phyloP scores from a whole-genome alignment of 2,888 invertebrate species.

The Aphidoletes aphidimyza region DNA sequence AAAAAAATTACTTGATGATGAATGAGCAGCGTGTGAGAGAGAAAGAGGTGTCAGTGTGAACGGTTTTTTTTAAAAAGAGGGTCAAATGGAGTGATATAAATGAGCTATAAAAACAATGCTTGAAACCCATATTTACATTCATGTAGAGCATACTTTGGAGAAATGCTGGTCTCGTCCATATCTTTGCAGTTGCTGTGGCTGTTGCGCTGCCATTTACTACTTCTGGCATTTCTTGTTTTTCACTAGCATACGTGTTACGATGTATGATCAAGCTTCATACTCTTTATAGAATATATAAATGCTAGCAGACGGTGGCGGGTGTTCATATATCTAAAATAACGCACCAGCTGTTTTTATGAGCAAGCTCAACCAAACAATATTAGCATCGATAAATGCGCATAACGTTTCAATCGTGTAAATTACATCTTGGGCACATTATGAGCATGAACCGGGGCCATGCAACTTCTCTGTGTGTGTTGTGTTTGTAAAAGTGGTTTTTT shows the following conservation, averaged over 20 bases:
- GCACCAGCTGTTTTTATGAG: conserved; percentile 32
- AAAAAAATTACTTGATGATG: neutral
- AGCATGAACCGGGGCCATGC: neutral
- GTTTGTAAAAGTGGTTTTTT: neutral
- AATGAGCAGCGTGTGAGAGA: neutral
- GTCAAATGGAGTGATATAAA: neutral
- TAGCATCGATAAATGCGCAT: conserved; percentile 37
- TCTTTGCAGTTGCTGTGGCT: neutral
- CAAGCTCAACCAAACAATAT: neutral
- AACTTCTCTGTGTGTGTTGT: neutral
- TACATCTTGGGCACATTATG: neutral
- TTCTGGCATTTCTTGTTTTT: neutral
- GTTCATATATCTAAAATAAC: conserved; percentile 1
- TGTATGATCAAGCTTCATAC: conserved; percentile 5
- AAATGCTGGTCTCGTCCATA: conserved; percentile 23
- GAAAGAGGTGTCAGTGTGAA: no score
- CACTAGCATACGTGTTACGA: neutral
- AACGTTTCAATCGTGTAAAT: conserved; percentile 28
- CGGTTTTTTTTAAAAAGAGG: neutral
- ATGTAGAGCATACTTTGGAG: neutral
- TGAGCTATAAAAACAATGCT: conserved; percentile 16
- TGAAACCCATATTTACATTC: neutral
- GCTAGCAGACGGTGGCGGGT: neutral
- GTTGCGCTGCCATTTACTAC: no score
- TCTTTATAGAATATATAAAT: neutral